Evolutionary conservation across 2,888 invertebrate genomes (phyloP).

Genomic region (Therioaphis trifolii): DNA sequence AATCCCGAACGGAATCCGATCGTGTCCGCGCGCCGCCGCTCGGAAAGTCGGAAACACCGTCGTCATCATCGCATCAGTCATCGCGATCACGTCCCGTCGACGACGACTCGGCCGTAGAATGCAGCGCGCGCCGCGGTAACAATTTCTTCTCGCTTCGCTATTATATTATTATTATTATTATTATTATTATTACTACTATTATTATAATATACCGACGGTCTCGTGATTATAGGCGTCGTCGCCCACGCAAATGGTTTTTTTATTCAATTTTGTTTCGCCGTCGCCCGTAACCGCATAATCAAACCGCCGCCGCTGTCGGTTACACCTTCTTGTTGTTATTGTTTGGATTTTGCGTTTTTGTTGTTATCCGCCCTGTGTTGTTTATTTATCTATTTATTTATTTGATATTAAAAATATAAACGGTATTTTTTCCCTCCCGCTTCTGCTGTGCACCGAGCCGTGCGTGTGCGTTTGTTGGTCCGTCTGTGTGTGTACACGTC

Average conservation of each 20-base stretch:
- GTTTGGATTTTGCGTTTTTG: neutral
- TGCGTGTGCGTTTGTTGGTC: neutral
- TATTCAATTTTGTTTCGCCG: neutral
- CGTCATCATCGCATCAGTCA: neutral
- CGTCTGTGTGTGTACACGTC: too few relatives aligned
- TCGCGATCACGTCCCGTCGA: neutral
- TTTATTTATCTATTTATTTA: too few relatives aligned
- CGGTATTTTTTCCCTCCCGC: neutral
- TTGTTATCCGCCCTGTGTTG: too few relatives aligned
- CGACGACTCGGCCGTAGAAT: too few relatives aligned
- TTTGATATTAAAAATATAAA: too few relatives aligned
- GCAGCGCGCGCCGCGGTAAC: too few relatives aligned
- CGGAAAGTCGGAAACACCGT: neutral
- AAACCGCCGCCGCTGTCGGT: neutral
- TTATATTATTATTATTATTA: too few relatives aligned
- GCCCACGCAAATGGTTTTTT: slow-evolving; percentile 43
- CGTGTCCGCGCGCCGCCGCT: neutral
- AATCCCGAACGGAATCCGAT: neutral
- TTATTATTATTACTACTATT: too few relatives aligned
- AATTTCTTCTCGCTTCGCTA: too few relatives aligned
- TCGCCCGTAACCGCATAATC: neutral
- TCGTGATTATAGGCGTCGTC: slow-evolving; percentile 24
- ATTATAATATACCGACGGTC: too few relatives aligned
- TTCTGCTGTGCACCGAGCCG: neutral
- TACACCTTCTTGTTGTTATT: neutral